Evolutionary conservation across 2,113 vertebrate species (phyloP).

Genomic region (Octodon degus): DNA sequence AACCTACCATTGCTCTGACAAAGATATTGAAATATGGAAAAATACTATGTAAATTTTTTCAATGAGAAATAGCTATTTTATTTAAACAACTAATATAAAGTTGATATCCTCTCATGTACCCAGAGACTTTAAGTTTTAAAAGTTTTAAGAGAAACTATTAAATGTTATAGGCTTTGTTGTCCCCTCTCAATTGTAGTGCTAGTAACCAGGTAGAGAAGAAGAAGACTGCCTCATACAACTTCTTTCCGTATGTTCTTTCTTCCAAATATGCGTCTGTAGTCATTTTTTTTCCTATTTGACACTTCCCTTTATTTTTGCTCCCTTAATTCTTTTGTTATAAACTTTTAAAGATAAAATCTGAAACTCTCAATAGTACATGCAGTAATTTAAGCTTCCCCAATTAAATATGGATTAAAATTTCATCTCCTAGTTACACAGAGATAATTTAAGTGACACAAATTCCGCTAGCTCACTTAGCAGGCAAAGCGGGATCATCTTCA

Average conservation of each 20-base stretch:
- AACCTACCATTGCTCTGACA: neutral
- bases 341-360: slow-evolving; percentile 82
- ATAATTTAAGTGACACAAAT: slow-evolving; percentile 84
- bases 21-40: neutral
- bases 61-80: neutral
- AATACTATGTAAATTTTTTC: neutral
- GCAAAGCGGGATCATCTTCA: slow-evolving; percentile 47
- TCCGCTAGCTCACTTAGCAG: slow-evolving; percentile 74
- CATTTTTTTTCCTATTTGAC: slow-evolving; percentile 64
- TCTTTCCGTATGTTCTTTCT: slow-evolving; percentile 66
- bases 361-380: slow-evolving; percentile 80
- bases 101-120: neutral
- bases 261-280: slow-evolving; percentile 81
- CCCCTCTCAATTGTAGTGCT: neutral
- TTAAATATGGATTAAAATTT: slow-evolving; percentile 84
- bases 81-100: neutral
- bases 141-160: neutral
- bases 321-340: slow-evolving; percentile 83
- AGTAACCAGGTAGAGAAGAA: slow-evolving; percentile 18
- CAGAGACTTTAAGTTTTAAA: neutral
- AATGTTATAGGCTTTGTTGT: slow-evolving; percentile 40
- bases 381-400: slow-evolving; percentile 84
- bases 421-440: slow-evolving; percentile 81
- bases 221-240: slow-evolving; percentile 72
- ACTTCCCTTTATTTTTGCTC: slow-evolving; percentile 78